Evolutionary conservation across 2,888 invertebrate species (phyloP).

Genomic region (Stenodema calcarata): DNA sequence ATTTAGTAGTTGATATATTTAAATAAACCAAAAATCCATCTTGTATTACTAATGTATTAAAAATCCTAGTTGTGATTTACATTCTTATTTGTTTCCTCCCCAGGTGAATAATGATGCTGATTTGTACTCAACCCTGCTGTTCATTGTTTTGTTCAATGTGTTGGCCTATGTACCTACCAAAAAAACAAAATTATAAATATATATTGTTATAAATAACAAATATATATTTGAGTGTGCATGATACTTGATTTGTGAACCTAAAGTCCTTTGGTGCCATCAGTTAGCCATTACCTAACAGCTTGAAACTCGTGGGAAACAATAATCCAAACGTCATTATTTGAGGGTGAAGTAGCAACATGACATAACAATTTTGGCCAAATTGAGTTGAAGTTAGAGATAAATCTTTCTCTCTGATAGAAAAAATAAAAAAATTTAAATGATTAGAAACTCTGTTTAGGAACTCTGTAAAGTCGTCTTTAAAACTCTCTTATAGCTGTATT

Average conservation of each 20-base stretch:
- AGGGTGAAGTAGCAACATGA: too few species aligned
- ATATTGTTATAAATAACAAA: conserved; percentile 46
- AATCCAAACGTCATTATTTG: too few species aligned
- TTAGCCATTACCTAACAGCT: too few species aligned
- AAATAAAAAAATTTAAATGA: too few species aligned
- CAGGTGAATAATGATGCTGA: conserved; percentile 47
- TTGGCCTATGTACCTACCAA: conserved; percentile 27
- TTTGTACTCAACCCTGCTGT: conserved; percentile 40
- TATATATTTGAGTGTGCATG: conserved; percentile 47
- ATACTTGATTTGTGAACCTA: conserved; percentile 7
- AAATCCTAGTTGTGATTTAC: conserved; percentile 19
- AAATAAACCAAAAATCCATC: neutral
- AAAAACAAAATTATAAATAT: conserved; percentile 14
- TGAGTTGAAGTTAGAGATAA: too few species aligned
- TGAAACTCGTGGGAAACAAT: neutral
- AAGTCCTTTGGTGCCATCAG: neutral
- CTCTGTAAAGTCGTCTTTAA: too few species aligned
- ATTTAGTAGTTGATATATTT: neutral
- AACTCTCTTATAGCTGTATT: too few species aligned
- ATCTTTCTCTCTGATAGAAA: too few species aligned
- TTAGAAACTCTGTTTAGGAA: too few species aligned
- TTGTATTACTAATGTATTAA: neutral
- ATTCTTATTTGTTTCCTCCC: conserved; percentile 24
- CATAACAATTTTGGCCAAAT: too few species aligned
- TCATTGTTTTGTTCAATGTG: conserved; percentile 21